Evolutionary conservation across 2,113 vertebrate species (phyloP).

Genomic region (Colius striatus): DNA sequence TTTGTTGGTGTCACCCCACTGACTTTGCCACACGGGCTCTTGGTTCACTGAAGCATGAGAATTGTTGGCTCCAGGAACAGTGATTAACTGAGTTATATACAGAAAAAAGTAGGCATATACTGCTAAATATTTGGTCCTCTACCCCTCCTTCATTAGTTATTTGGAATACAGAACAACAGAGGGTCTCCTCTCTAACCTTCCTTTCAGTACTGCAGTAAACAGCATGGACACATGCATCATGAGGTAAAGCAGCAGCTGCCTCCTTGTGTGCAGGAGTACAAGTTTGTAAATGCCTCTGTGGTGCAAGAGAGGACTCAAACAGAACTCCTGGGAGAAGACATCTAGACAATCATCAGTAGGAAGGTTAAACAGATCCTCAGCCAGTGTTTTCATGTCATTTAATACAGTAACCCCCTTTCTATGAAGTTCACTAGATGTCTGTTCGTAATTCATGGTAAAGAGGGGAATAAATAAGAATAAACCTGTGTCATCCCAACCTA

Average conservation of each 20-base stretch:
- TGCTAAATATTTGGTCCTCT: neutral
- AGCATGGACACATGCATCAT: neutral
- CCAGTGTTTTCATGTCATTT: neutral
- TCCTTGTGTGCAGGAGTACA: neutral
- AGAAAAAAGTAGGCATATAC: neutral
- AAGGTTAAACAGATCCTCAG: neutral
- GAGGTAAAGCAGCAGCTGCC: neutral
- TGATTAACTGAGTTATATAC: neutral
- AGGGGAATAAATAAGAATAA: neutral
- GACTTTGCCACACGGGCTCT: neutral
- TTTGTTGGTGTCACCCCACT: neutral
- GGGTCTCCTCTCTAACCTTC: neutral
- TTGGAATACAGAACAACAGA: neutral
- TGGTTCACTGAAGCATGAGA: neutral
- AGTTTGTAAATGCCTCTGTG: neutral
- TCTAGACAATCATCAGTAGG: neutral
- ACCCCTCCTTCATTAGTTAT: neutral
- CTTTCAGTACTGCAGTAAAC: neutral
- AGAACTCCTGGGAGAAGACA: neutral
- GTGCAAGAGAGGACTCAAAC: neutral
- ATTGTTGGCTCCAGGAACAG: neutral
- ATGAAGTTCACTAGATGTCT: neutral
- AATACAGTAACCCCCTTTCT: neutral
- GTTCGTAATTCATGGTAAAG: neutral
- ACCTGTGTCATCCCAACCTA: neutral